Conservation (phyloP, 1,140 invertebrate genomes). For the Diorhabda carinulata region DNA sequence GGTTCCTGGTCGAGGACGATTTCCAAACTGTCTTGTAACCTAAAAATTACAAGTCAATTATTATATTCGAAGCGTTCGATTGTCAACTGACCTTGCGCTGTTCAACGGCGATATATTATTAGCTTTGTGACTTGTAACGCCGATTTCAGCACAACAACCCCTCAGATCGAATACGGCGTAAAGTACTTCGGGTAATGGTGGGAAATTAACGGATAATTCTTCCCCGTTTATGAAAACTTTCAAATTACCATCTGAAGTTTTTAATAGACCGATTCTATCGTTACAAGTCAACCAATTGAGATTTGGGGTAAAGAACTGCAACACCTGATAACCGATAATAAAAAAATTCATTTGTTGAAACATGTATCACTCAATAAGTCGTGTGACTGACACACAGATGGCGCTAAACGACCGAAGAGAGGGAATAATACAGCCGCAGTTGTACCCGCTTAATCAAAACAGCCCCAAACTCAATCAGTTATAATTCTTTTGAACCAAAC, state of each 20-base stretch:
- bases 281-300: constrained; percentile 75
- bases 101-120: constrained; percentile 55
- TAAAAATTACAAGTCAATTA: neutral
- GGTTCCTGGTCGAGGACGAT: constrained; percentile 56
- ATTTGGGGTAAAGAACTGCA: constrained; percentile 65
- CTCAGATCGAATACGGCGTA: constrained; percentile 41
- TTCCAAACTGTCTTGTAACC: constrained; percentile 62
- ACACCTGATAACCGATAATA: constrained; percentile 40
- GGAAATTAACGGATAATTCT: constrained; percentile 59
- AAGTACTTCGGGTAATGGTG: constrained; percentile 35
- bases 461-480: no score
- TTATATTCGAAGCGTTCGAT: neutral
- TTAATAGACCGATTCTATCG: constrained; percentile 66
- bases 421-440: no score
- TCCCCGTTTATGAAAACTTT: constrained; percentile 70
- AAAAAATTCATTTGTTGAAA: no score
- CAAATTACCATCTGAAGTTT: constrained; percentile 57
- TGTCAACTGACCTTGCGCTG: constrained; percentile 38
- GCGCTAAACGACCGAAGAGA: no score
- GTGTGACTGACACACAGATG: no score
- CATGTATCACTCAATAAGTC: no score
- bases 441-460: no score
- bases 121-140: constrained; percentile 45
- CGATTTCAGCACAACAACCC: constrained; percentile 41
- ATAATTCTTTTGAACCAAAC: no score